Conservation (phyloP, 2,113 vertebrate genomes). For the Erpornis zantholeuca region DNA sequence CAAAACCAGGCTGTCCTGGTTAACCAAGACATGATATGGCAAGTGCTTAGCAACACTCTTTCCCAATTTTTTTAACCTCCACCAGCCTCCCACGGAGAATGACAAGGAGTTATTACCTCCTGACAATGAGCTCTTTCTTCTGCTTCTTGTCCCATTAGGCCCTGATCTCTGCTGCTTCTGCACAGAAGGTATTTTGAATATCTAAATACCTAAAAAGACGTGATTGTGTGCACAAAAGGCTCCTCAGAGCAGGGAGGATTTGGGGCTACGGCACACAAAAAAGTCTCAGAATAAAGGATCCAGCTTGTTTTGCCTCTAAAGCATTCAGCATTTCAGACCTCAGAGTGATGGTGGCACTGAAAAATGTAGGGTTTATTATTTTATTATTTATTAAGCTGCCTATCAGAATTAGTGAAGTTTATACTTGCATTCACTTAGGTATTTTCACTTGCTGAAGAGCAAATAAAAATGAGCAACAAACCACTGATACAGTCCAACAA, state of each 20-base stretch:
- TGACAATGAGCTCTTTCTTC: constrained; percentile 65
- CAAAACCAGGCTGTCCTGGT: background rate
- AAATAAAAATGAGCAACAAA: background rate
- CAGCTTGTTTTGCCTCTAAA: background rate
- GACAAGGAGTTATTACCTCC: constrained; percentile 61
- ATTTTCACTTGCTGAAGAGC: background rate
- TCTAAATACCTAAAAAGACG: background rate
- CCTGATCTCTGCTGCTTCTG: constrained; percentile 50
- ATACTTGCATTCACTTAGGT: fast-evolving
- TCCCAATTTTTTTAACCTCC: constrained; percentile 42
- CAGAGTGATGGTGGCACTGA: background rate
- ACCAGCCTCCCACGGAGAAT: constrained; percentile 57
- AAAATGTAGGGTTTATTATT: background rate
- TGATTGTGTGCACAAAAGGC: background rate
- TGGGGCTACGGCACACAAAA: background rate
- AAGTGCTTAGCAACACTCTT: constrained; percentile 42
- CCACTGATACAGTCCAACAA: background rate
- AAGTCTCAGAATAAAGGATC: background rate
- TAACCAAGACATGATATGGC: background rate
- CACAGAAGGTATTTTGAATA: constrained; percentile 26
- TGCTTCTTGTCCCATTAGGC: constrained; percentile 59
- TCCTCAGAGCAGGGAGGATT: background rate
- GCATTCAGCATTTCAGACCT: background rate
- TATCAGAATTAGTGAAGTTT: background rate
- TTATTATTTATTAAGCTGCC: background rate